Evolutionary conservation across 1,140 invertebrate species (phyloP), one percentile per base, ranked within the genome.

Genomic region (Andricus grossulariae): DNA sequence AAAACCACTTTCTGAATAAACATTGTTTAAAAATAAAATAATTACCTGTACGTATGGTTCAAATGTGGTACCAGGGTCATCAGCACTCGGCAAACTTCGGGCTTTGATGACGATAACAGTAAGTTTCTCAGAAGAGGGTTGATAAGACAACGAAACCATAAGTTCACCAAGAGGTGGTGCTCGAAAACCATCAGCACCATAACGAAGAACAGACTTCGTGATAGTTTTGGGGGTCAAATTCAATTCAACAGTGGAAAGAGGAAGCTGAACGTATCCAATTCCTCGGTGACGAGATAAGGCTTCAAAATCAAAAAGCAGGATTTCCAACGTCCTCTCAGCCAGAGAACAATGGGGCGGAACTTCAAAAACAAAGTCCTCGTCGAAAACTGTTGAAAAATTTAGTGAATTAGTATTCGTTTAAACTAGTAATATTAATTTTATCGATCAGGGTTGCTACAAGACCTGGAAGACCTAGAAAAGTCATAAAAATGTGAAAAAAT

Each of bases 31-130:
- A 18, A 18, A 15, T 70, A 19, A n/a, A 70, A 76, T 49, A 60
- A 57, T 21, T 83, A 88, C 95, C 91, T 97, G 97, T 8, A 98
- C 96, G 85, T 96, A 97, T 0, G 96, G 96, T 92, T 97, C 96
- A 89, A 92, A 93, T 15, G 91, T 92, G 51, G 90, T 92, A 12
- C 90, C 86, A 6, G 91, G 91, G 72, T 93, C 93, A 72, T 93
- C 93, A 18, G 93, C 89, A 80, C 93, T 89, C 1, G 94, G 94
- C 3, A 97, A 89, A 88, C 97, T 97, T 66, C 95, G 92, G 1
- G 95, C 96, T 86, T 97, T 96, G 25, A 97, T 94, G 12, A 97
- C 93, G 16, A 96, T 96, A 5, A 97, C 94, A 0, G 96, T 97
- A 2, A 97, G 92, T 60, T 96, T 92, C 83, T 96, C 96, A 45